These are phyloP conservation scores for Galaxea fascicularis DNA, from an alignment of 92 coral and sea anemone genomes.

Conservation along the genomic window DNA sequence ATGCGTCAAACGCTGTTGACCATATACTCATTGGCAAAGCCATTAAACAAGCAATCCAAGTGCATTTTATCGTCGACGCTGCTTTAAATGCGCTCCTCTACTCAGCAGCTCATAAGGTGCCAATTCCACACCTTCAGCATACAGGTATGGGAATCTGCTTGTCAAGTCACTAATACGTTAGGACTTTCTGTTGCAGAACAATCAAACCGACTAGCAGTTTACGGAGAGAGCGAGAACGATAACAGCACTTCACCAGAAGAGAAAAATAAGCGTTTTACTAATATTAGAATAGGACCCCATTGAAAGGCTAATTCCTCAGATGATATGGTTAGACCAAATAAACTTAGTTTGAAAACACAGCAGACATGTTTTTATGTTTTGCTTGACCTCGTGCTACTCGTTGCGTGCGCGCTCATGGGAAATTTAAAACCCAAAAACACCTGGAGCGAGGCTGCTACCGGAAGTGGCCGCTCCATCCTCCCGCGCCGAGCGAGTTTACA, in stretches of 20 bases:
- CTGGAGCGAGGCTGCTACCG: too few species aligned
- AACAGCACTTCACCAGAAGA: background rate
- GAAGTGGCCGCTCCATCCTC: too few species aligned
- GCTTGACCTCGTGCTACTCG: too few species aligned
- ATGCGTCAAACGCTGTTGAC: conserved; percentile 25
- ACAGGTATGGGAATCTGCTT: conserved; percentile 7
- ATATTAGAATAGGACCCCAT: background rate
- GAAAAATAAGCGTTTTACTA: background rate
- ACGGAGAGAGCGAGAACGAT: background rate
- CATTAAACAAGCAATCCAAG: conserved; percentile 44
- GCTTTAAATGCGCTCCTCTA: conserved; percentile 57
- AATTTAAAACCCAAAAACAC: too few species aligned
- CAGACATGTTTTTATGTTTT: too few species aligned
- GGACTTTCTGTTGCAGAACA: background rate
- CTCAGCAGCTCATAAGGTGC: conserved; percentile 58
- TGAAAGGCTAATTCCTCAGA: background rate
- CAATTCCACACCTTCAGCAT: conserved; percentile 36
- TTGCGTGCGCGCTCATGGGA: too few species aligned
- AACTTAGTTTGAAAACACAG: too few species aligned
- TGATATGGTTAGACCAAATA: too few species aligned
- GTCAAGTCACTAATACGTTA: background rate
- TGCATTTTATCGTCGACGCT: conserved; percentile 57
- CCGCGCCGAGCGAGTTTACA: too few species aligned
- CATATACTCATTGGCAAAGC: conserved; percentile 64
- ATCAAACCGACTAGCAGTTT: background rate